phyloP scores from a whole-genome alignment of 2,888 invertebrate genomes.

The Antheraea yamamai region DNA sequence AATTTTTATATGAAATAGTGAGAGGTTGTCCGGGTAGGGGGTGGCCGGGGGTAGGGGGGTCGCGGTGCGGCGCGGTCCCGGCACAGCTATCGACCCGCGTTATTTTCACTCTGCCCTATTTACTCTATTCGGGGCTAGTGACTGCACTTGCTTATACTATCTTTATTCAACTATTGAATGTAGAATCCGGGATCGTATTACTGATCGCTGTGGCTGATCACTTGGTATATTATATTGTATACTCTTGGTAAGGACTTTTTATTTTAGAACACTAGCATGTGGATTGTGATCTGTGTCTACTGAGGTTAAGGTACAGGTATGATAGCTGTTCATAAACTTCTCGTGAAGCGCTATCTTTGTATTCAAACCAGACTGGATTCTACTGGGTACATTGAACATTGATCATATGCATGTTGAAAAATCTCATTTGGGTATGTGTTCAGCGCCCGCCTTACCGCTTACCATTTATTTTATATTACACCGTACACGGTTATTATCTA shows the following conservation, averaged over 20 bases:
- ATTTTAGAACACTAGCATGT: neutral
- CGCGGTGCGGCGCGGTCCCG: neutral
- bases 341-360: too few species aligned
- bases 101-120: constrained; percentile 12
- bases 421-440: too few species aligned
- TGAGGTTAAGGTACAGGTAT: neutral
- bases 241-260: neutral
- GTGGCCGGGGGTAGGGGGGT: neutral
- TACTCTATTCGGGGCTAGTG: constrained; percentile 3
- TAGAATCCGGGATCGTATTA: neutral
- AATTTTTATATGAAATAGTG: neutral
- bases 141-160: neutral
- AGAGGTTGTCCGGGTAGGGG: neutral
- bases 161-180: neutral
- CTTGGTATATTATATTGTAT: neutral
- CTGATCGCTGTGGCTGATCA: neutral
- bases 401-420: too few species aligned
- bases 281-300: neutral
- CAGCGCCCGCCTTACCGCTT: neutral
- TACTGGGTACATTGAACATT: too few species aligned
- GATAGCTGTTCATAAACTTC: too few species aligned
- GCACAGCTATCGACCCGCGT: neutral
- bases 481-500: too few species aligned
- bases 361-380: too few species aligned
- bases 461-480: neutral